Base-by-base conservation (phyloP, 2,797 vertebrate species). In the Bradypodion ventrale region DNA sequence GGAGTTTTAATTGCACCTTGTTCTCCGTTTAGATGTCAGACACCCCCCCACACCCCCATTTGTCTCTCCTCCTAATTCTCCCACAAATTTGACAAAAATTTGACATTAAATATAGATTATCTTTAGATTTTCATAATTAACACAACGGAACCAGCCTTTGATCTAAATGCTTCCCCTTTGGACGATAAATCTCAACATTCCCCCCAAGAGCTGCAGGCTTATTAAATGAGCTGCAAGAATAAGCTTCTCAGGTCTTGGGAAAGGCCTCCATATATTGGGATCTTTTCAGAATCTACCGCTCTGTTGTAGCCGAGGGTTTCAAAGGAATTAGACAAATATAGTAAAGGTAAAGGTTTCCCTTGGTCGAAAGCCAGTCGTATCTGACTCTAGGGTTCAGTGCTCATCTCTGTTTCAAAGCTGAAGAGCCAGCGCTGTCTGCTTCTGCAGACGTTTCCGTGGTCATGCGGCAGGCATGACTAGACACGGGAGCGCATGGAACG, bases 101-200 rank as follows among this genome's bases (percentile, higher is more conserved):
- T 95, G 95, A 94, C 93, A 92, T 96, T 95, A 96, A 96, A 95
- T 94, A 95, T 94, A 96, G 95, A 96, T 95, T 95, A 95, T 91
- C 96, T 96, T 95, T 95, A 92, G 93, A 94, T 95, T 96, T 96
- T 94, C 94, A 80, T 95, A 96, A 96, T 95, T 95, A 96, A 95
- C 94, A 90, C 93, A 95, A 94, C 94, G 78, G 94, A 94, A 93
- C 91, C 94, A 70, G 91, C 90, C 94, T 92, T 69, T 8, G 6
- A 87, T 93, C 94, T 92, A 94, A 95, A 93, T 94, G 91, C 93
- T 92, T 95, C 93, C 94, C 94, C 93, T 37, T 78, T 15, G 4
- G 0, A 25, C 85, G 10, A 91, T 95, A 92, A 94, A 95, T 95
- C 94, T 85, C 76, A 62, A 69, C 21, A 0, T 73, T 94, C 89